phyloP scores from a whole-genome alignment of 1,140 invertebrate species.

The Pogonomyrmex barbatus region DNA sequence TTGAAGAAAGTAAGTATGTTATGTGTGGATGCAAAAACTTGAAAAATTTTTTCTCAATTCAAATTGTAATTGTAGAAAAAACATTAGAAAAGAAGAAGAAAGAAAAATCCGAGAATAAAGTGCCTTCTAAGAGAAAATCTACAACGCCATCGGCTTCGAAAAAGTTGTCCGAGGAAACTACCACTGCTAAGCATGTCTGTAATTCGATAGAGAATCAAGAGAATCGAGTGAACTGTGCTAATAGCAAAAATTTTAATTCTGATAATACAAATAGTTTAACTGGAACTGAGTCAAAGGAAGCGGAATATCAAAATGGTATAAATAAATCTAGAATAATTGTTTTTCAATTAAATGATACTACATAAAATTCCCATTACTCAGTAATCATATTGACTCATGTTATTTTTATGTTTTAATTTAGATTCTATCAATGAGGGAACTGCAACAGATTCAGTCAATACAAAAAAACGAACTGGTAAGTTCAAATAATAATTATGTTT shows the following conservation, averaged over 20 bases:
- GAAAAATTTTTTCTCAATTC: too few species aligned
- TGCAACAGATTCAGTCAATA: neutral
- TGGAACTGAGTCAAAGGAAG: conserved; percentile 61
- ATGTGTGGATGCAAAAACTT: neutral
- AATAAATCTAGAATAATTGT: conserved; percentile 30
- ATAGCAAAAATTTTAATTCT: conserved; percentile 73
- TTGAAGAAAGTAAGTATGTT: conserved; percentile 76
- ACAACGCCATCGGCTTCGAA: conserved; percentile 67
- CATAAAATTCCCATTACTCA: neutral
- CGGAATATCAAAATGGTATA: conserved; percentile 54
- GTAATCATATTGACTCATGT: neutral
- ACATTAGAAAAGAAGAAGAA: conserved; percentile 74
- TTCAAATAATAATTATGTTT: conserved; percentile 9
- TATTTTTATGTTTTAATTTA: conserved; percentile 35
- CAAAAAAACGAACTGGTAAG: conserved; percentile 62
- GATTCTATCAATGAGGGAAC: conserved; percentile 34
- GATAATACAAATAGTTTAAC: conserved; percentile 53
- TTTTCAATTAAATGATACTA: neutral
- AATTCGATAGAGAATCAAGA: conserved; percentile 83
- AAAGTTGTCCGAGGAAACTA: conserved; percentile 72
- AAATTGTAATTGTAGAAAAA: conserved; percentile 67
- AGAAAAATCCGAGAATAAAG: conserved; percentile 75
- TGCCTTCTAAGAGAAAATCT: conserved; percentile 79
- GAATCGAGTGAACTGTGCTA: conserved; percentile 80
- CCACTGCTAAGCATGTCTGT: conserved; percentile 65